Conservation (phyloP, 1,140 invertebrate genomes). For the Drosophila ironensis region DNA sequence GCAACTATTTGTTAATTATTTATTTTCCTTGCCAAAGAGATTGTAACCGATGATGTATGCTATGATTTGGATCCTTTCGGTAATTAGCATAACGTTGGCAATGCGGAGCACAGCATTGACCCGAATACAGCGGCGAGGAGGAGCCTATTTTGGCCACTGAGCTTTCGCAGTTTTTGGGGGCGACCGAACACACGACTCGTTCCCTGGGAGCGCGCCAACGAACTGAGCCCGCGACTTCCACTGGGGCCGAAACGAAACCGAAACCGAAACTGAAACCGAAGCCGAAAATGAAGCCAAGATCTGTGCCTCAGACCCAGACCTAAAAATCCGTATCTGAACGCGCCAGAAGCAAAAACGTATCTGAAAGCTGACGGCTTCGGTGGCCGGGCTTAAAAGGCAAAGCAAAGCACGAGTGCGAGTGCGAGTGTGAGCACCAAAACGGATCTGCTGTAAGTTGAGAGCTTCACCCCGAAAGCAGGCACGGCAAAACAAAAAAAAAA, state of each 20-base stretch:
- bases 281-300: slow-evolving; percentile 29
- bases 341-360: slow-evolving; percentile 74
- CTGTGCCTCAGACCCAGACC: slow-evolving; percentile 33
- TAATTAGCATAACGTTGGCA: slow-evolving; percentile 81
- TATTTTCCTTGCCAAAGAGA: slow-evolving; percentile 81
- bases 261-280: slow-evolving; percentile 17
- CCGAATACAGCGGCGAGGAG: slow-evolving; percentile 47
- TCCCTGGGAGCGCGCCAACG: slow-evolving; percentile 30
- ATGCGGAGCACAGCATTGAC: slow-evolving; percentile 72
- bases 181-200: slow-evolving; percentile 25
- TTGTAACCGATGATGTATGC: slow-evolving; percentile 81
- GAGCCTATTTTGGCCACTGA: slow-evolving; percentile 68
- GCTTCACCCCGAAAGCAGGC: slow-evolving; percentile 28
- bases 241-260: not conserved
- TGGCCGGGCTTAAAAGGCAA: slow-evolving; percentile 73
- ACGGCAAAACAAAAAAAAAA: slow-evolving; percentile 22
- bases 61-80: slow-evolving; percentile 80
- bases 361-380: slow-evolving; percentile 69
- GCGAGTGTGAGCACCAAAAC: slow-evolving; percentile 59
- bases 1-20: too few relatives aligned
- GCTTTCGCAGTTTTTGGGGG: not conserved
- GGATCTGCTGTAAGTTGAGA: slow-evolving; percentile 61
- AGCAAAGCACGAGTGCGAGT: too few relatives aligned
- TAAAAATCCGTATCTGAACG: slow-evolving; percentile 49
- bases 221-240: slow-evolving; percentile 17